These are phyloP conservation scores for Spisula solida DNA, from an alignment of 2,888 invertebrate species.

Conservation along the genomic window DNA sequence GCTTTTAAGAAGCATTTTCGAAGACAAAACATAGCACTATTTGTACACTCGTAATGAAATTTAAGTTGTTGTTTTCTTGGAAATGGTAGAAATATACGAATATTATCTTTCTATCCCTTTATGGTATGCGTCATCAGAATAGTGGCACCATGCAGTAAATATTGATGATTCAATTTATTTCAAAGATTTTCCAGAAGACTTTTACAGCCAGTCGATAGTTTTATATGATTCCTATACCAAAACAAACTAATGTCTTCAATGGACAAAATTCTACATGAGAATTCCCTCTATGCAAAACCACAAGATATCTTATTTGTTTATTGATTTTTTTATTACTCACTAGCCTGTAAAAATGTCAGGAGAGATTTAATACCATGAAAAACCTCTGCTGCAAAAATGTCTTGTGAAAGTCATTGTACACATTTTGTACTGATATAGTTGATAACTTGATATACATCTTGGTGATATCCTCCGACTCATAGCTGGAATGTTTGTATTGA, in stretches of 20 bases:
- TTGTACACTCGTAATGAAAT: background rate
- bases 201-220: background rate
- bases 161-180: background rate
- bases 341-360: background rate
- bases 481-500: slow-evolving; percentile 41
- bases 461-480: background rate
- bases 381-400: background rate
- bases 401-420: background rate
- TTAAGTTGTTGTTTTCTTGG: background rate
- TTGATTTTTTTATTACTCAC: slow-evolving; percentile 38
- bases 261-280: background rate
- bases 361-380: background rate
- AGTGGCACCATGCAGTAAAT: background rate
- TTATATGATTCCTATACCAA: background rate
- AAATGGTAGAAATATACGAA: background rate
- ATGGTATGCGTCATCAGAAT: background rate
- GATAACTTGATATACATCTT: background rate
- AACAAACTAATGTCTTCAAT: background rate
- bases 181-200: background rate
- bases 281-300: background rate
- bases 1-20: background rate
- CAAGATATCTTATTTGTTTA: background rate
- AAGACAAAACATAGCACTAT: background rate
- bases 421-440: background rate
- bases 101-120: background rate